These are phyloP conservation scores for Clusia tigrina DNA, from an alignment of 2,888 invertebrate genomes.

Conservation along the genomic window DNA sequence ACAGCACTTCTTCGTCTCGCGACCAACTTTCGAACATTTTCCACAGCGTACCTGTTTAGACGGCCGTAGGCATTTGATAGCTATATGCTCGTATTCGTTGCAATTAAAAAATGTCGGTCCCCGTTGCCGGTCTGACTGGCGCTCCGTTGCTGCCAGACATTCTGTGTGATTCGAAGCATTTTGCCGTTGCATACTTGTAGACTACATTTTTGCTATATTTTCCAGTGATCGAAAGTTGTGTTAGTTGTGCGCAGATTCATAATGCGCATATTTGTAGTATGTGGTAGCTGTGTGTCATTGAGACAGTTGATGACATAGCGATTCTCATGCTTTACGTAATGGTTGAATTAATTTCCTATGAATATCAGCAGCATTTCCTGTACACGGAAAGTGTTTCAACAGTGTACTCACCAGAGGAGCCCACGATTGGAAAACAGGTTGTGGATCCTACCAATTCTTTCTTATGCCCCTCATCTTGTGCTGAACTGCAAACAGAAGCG, in stretches of 20 bases:
- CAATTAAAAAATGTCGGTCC: constrained; percentile 16
- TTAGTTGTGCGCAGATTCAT: constrained; percentile 34
- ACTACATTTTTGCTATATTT: constrained; percentile 21
- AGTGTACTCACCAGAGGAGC: constrained; percentile 5
- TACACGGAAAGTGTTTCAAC: constrained; percentile 23
- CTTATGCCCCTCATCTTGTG: constrained; percentile 20
- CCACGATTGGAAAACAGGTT: constrained; percentile 19
- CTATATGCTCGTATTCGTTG: not conserved
- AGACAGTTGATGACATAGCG: too few relatives aligned
- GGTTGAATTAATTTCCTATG: constrained; percentile 28
- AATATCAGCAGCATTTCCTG: constrained; percentile 20
- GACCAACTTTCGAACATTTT: not conserved
- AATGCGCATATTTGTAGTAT: too few relatives aligned
- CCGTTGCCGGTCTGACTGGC: not conserved
- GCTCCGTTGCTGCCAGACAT: too few relatives aligned
- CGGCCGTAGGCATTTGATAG: not conserved
- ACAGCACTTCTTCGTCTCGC: not conserved
- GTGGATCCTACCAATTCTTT: constrained; percentile 20
- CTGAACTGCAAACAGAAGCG: constrained; percentile 20
- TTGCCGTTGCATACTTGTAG: constrained; percentile 25
- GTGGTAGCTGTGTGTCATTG: too few relatives aligned
- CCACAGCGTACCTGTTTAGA: not conserved
- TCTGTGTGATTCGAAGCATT: not conserved
- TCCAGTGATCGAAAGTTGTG: constrained; percentile 25
- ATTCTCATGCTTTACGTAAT: too few relatives aligned